phyloP scores from a whole-genome alignment of 1,140 invertebrate species.

The Phymastichus coffea region DNA sequence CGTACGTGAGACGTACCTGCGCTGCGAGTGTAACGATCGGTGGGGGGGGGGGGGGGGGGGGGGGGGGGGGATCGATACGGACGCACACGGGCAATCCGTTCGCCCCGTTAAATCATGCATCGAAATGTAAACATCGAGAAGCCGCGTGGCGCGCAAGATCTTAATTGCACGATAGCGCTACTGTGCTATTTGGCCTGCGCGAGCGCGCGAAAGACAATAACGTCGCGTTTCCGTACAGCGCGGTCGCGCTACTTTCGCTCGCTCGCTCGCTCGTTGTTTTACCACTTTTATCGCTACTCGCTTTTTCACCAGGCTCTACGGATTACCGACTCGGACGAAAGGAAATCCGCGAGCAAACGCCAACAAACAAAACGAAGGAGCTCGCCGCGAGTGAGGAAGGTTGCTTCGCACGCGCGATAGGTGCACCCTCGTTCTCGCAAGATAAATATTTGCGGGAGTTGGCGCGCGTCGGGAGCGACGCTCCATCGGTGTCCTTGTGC shows the following conservation, averaged over 20 bases:
- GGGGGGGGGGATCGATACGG: not conserved
- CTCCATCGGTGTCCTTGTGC: no score
- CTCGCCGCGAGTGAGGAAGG: no score
- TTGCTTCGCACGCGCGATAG: no score
- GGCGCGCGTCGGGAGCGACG: no score
- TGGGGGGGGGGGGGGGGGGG: not conserved
- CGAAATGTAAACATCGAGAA: slow-evolving; percentile 34
- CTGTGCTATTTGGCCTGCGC: not conserved
- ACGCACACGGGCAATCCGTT: no score
- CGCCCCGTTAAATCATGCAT: slow-evolving; percentile 47
- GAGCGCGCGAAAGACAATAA: not conserved
- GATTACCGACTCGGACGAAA: no score
- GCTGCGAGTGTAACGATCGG: not conserved
- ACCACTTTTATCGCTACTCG: not conserved
- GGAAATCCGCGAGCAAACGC: no score
- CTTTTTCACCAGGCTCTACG: not conserved
- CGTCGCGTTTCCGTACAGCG: not conserved
- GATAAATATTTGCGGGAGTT: no score
- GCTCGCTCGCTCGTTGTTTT: no score
- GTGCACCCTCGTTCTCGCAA: no score
- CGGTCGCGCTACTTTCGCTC: no score
- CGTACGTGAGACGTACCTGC: not conserved
- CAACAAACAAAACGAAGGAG: no score
- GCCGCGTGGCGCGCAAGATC: slow-evolving; percentile 34
- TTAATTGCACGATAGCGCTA: slow-evolving; percentile 45